Evolutionary conservation across 1,140 invertebrate species (phyloP).

Genomic region (Chymomyza costata): DNA sequence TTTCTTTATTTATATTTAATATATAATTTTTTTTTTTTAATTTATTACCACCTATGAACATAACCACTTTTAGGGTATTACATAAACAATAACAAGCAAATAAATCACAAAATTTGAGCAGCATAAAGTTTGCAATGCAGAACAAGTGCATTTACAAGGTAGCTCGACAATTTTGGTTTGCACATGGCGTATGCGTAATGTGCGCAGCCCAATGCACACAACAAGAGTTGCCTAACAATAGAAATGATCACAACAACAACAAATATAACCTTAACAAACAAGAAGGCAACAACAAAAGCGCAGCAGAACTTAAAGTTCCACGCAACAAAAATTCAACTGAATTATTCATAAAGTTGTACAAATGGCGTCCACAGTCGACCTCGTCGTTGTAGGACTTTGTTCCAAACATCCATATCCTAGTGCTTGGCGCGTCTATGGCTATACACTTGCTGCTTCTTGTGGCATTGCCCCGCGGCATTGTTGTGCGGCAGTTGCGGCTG

Average conservation of each 20-base stretch:
- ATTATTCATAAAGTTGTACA: conserved; percentile 72
- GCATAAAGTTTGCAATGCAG: conserved; percentile 28
- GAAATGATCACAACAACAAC: conserved; percentile 4
- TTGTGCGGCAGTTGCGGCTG: conserved; percentile 37
- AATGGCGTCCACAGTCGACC: conserved; percentile 19
- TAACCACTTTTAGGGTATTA: too few relatives aligned
- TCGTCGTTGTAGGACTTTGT: background rate
- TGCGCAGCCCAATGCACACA: conserved; percentile 1
- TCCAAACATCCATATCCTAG: conserved; percentile 3
- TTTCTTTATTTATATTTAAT: too few relatives aligned
- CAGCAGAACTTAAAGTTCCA: conserved; percentile 21
- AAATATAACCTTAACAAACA: conserved; percentile 1
- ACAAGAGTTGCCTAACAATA: background rate
- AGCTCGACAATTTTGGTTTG: background rate
- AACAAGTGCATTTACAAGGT: too few relatives aligned
- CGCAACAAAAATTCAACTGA: conserved; percentile 30
- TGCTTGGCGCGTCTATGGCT: conserved; percentile 42
- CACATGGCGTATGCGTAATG: conserved; percentile 45
- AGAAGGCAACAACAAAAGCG: conserved; percentile 7
- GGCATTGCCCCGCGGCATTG: background rate
- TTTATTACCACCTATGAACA: too few relatives aligned
- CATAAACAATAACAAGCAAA: conserved; percentile 45
- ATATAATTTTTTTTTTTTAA: too few relatives aligned
- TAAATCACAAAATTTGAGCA: conserved; percentile 52
- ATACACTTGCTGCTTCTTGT: conserved; percentile 7